Evolutionary conservation across 2,888 invertebrate species (phyloP).

Genomic region (Aspidapion aeneum): DNA sequence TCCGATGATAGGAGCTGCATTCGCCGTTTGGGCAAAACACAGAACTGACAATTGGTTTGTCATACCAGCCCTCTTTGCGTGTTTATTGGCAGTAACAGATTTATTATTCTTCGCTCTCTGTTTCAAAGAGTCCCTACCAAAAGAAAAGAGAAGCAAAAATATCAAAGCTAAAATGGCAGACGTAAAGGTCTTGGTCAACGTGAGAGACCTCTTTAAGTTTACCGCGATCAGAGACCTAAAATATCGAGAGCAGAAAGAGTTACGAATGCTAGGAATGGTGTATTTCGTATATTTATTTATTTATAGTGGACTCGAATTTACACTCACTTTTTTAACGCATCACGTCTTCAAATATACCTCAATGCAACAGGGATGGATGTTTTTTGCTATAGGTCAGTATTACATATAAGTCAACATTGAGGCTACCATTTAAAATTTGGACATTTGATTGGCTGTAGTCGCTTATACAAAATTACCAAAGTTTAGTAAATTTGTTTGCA

Average conservation of each 20-base stretch:
- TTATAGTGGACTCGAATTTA: constrained; percentile 96
- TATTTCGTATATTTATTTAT: constrained; percentile 92
- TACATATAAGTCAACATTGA: not conserved
- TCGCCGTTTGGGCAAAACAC: constrained; percentile 66
- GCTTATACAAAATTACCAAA: no score
- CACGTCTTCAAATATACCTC: constrained; percentile 86
- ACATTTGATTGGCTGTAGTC: no score
- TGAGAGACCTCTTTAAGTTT: constrained; percentile 56
- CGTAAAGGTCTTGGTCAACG: constrained; percentile 40
- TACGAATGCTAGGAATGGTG: constrained; percentile 67
- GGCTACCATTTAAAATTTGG: not conserved
- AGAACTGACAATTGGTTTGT: constrained; percentile 71
- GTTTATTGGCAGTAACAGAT: constrained; percentile 71
- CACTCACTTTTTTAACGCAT: constrained; percentile 94
- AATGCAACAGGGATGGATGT: constrained; percentile 98
- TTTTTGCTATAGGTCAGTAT: constrained; percentile 77
- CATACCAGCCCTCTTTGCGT: constrained; percentile 75
- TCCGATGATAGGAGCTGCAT: constrained; percentile 90
- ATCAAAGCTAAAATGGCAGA: constrained; percentile 54
- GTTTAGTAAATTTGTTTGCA: no score
- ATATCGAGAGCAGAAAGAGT: constrained; percentile 57
- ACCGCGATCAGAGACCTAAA: constrained; percentile 64
- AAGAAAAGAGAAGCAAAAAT: constrained; percentile 65
- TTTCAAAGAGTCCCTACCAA: constrained; percentile 81
- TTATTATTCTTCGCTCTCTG: constrained; percentile 67